Evolutionary conservation across 2,888 invertebrate genomes (phyloP).

Genomic region (Cybosia mesomella): DNA sequence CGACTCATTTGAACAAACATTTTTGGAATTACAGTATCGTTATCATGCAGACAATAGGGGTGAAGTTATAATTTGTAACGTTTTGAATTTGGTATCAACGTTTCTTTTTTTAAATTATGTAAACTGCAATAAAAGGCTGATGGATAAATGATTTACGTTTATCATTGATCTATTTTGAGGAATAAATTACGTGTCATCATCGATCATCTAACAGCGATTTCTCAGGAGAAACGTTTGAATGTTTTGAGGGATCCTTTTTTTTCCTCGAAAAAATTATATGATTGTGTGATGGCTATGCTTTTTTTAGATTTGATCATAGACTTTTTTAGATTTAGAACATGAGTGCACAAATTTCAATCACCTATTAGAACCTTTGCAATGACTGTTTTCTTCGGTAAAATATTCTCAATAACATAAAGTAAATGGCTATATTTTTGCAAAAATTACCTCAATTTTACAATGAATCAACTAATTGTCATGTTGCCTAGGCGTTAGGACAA

Average conservation of each 20-base stretch:
- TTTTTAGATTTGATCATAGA: too few species aligned
- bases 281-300: too few species aligned
- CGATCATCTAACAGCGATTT: background rate
- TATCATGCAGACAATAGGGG: slow-evolving; percentile 7
- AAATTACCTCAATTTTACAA: background rate
- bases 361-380: too few species aligned
- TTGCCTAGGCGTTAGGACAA: background rate
- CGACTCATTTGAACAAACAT: slow-evolving; percentile 16
- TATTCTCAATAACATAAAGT: too few species aligned
- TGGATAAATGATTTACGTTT: background rate
- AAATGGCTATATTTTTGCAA: too few species aligned
- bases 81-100: background rate
- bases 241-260: background rate
- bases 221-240: background rate
- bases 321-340: too few species aligned
- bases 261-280: background rate
- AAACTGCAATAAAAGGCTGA: background rate
- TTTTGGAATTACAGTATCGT: slow-evolving; percentile 8
- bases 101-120: background rate
- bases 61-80: background rate
- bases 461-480: background rate
- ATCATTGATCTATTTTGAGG: background rate
- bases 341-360: too few species aligned
- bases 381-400: too few species aligned
- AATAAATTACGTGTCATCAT: background rate